phyloP scores from a whole-genome alignment of 2,888 invertebrate genomes.

The Melinaea menophilus region DNA sequence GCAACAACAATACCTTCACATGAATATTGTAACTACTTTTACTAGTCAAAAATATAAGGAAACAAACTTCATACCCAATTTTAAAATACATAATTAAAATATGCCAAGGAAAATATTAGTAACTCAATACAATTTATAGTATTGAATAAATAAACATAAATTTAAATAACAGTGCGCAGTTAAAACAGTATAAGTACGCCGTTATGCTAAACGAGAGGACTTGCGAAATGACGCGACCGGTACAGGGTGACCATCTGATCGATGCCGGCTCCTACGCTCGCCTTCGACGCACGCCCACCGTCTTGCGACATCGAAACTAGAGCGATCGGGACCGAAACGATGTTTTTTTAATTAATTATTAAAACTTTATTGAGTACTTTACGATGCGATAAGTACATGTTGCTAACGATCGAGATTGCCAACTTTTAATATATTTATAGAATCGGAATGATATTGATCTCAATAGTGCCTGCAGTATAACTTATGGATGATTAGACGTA shows the following conservation, averaged over 20 bases:
- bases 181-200: slow-evolving; percentile 5
- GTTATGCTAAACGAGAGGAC: slow-evolving; percentile 51
- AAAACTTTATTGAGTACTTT: slow-evolving; percentile 46
- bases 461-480: slow-evolving; percentile 18
- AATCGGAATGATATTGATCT: slow-evolving; percentile 23
- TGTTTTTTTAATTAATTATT: slow-evolving; percentile 58
- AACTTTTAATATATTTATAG: slow-evolving; percentile 24
- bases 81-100: too few species aligned
- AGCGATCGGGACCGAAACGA: slow-evolving; percentile 54
- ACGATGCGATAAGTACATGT: slow-evolving; percentile 33
- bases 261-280: slow-evolving; percentile 64
- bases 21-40: slow-evolving; percentile 13
- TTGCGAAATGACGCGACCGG: slow-evolving; percentile 50
- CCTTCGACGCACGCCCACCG: slow-evolving; percentile 61
- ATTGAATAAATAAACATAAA: not conserved
- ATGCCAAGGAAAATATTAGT: too few species aligned
- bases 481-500: slow-evolving; percentile 8
- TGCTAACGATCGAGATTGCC: slow-evolving; percentile 30
- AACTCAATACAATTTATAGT: too few species aligned
- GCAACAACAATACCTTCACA: slow-evolving; percentile 46
- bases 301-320: slow-evolving; percentile 68
- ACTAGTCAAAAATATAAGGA: too few species aligned
- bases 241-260: slow-evolving; percentile 59
- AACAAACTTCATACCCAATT: too few species aligned
- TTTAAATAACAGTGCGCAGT: slow-evolving; percentile 7